Conservation (phyloP, 1,140 invertebrate genomes). For the Centruroides vittatus region DNA sequence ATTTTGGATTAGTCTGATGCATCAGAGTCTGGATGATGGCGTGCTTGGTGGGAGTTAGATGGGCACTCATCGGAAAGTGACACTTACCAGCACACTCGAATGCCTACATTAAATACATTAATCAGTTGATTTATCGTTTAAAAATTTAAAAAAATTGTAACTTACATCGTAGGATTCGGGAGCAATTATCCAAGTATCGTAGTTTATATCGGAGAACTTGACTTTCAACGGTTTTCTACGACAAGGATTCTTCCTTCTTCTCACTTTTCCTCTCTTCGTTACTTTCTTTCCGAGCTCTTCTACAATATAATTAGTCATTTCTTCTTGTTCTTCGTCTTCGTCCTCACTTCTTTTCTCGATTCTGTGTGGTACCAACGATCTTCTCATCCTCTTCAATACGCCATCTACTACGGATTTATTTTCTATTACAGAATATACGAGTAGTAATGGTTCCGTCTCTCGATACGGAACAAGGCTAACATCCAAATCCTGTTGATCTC, state of each 20-base stretch:
- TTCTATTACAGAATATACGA: too few species aligned
- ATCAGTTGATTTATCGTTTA: conserved; percentile 1
- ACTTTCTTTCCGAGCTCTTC: conserved; percentile 3
- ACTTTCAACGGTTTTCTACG: conserved; percentile 76
- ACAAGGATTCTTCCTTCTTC: conserved; percentile 42
- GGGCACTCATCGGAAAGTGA: conserved; percentile 61
- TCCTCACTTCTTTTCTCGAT: neutral
- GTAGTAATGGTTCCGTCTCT: too few species aligned
- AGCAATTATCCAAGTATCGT: conserved; percentile 93
- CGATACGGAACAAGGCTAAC: too few species aligned
- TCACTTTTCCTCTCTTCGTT: conserved; percentile 13
- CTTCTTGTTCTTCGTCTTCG: conserved; percentile 17
- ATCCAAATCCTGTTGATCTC: too few species aligned
- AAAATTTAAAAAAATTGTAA: conserved; percentile 1
- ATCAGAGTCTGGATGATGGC: conserved; percentile 89
- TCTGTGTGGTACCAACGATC: neutral
- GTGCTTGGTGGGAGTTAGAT: conserved; percentile 91
- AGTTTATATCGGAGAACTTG: conserved; percentile 88
- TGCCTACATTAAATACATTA: conserved; percentile 38
- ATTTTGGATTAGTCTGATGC: conserved; percentile 61
- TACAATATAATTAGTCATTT: conserved; percentile 14
- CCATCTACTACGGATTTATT: too few species aligned
- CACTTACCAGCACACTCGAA: conserved; percentile 88
- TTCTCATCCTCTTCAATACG: neutral
- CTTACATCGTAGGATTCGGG: conserved; percentile 65